Base-by-base conservation (phyloP, 1,140 invertebrate species). In the Pomacea maculata region DNA sequence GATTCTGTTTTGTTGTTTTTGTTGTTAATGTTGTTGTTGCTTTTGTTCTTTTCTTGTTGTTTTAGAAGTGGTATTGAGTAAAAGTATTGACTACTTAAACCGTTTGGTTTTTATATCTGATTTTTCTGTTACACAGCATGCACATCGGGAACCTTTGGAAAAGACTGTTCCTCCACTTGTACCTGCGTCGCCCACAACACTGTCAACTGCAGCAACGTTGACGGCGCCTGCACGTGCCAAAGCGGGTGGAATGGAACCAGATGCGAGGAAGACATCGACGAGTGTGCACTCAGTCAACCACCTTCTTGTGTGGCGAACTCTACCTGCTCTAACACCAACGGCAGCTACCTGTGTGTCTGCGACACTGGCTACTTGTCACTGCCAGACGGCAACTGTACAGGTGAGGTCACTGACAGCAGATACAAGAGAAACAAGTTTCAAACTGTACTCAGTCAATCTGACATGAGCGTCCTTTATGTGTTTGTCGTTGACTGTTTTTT, bases 201-300 rank as follows among this genome's bases (percentile, higher is more conserved):
- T 10, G 54, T 21, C 19, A 63, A 15, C 21, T 84, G 83, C 67
- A 64, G 80, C 74, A 71, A 29, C n/a, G 52, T 73, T 21, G 64
- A 45, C 12, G 83, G 83, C 34, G 19, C 25, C 15, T 82, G 78
- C 61, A 70, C 34, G 14, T 84, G 83, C 81, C 78, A 74, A 25
- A 17, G 34, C 21, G 83, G 83, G 11, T 84, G 83, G 83, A 73
- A 25, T 3, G 83, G 83, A 63, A 12, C 19, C 2, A 80, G 64
- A 10, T 86, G 85, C 79, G 55, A 74, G 34, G 72, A 65, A 19
- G 77, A 84, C 52, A 77, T 85, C 61, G 70, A 82, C 15, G 57
- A 61, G 57, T 61, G 57, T 61, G 57, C 57, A 61, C 57, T 4
- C 1, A 61, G 57, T 61, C 15, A 2, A 15, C 34, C 73, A 25